phyloP scores from a whole-genome alignment of 2,888 invertebrate genomes.

The Pelosia muscerda region DNA sequence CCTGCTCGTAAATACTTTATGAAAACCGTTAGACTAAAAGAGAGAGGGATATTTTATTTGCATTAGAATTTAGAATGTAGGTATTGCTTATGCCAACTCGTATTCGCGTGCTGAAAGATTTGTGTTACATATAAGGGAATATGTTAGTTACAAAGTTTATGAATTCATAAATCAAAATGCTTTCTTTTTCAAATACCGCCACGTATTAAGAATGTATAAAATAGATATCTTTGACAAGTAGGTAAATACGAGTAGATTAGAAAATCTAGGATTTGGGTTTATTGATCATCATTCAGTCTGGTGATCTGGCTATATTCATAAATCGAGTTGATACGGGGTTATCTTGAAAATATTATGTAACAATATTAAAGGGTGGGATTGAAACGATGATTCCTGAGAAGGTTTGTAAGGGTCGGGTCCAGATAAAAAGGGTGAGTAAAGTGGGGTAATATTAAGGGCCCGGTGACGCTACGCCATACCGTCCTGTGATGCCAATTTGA shows the following conservation, averaged over 20 bases:
- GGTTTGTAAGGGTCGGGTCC: conserved; percentile 72
- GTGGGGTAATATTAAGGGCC: conserved; percentile 68
- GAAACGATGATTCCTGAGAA: conserved; percentile 74
- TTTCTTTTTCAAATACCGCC: not conserved
- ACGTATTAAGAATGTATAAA: not conserved
- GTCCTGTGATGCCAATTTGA: conserved; percentile 36
- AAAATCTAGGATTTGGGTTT: conserved; percentile 31
- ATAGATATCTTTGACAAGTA: not conserved
- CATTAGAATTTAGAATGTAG: conserved; percentile 45
- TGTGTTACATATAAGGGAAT: conserved; percentile 30
- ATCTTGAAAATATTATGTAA: conserved; percentile 68
- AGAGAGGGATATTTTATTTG: conserved; percentile 36
- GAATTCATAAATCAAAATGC: conserved; percentile 14
- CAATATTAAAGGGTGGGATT: conserved; percentile 70
- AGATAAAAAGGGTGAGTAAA: conserved; percentile 78
- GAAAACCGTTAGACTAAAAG: conserved; percentile 29
- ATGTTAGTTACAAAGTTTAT: conserved; percentile 14
- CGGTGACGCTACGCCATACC: conserved; percentile 54
- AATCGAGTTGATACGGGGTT: conserved; percentile 57
- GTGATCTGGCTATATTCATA: conserved; percentile 55
- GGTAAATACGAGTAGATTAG: not conserved
- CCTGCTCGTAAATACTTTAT: conserved; percentile 40
- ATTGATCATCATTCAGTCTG: conserved; percentile 52
- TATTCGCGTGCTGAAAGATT: conserved; percentile 25
- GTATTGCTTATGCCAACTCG: conserved; percentile 29